Evolutionary conservation across 2,888 invertebrate species (phyloP).

Genomic region (Epinotia nisella): DNA sequence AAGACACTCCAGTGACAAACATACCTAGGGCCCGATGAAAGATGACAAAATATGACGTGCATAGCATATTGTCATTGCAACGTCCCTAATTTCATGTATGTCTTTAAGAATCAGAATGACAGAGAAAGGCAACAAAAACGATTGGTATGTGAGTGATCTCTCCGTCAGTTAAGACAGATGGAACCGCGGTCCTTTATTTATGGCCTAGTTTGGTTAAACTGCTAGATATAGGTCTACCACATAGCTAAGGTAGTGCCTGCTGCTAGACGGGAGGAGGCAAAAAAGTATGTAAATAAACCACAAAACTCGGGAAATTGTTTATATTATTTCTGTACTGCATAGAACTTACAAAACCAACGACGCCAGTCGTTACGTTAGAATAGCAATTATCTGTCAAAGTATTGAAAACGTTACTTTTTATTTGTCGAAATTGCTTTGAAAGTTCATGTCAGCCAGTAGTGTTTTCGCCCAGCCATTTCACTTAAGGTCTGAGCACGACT

Average conservation of each 20-base stretch:
- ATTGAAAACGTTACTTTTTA: constrained; percentile 44
- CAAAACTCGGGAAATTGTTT: background rate
- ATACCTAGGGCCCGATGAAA: background rate
- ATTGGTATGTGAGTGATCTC: no score
- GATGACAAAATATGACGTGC: background rate
- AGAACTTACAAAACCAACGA: background rate
- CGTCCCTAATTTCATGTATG: background rate
- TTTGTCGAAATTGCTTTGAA: constrained; percentile 49
- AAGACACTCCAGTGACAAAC: no score
- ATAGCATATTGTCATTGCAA: no score
- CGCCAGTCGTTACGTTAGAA: constrained; percentile 15
- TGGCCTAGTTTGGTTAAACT: no score
- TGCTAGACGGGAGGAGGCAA: no score
- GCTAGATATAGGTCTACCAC: no score
- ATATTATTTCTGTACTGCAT: background rate
- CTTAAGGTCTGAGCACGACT: constrained; percentile 25
- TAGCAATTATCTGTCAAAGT: constrained; percentile 39
- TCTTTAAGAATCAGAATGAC: background rate
- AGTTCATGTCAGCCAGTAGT: constrained; percentile 44
- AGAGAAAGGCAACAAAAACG: background rate
- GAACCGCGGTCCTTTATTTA: no score
- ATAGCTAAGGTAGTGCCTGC: no score
- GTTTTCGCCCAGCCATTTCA: constrained; percentile 33
- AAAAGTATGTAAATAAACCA: no score
- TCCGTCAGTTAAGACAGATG: no score